Evolutionary conservation across 2,888 invertebrate species (phyloP), one percentile per base, ranked within the genome.

Genomic region (Dolichomitus sp.): DNA sequence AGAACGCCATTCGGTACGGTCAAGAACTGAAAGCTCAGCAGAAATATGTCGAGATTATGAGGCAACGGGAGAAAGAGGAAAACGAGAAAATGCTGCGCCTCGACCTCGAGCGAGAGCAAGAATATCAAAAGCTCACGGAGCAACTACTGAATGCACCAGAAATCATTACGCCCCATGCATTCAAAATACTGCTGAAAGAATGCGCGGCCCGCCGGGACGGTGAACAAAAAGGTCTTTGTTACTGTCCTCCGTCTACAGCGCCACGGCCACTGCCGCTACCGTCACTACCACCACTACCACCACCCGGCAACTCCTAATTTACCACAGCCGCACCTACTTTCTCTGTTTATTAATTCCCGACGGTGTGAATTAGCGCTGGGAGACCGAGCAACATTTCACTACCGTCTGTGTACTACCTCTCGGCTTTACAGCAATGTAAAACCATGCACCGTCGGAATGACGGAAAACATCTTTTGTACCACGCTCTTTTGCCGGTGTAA

Each of bases 91-190:
- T 79, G 12, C 54, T 52, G 33, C 73, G 72, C 0, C 82, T 85
- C 17, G 75, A 79, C 14, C 33, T 78, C 80, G 86, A 84, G 54
- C 72, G 82, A 4, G 84, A 86, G 30, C 86, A 86, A n/a, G 90
- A 90, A 73, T 84, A 86, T 72, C 70, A 84, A 72, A 87, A 81
- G 59, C 82, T 88, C 61, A 83, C 84, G 23, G 84, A 88, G n/a
- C 86, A 88, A 63, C 73, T 90, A 45, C 48, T 88, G 69, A 81
- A 85, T n/a, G 87, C 89, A 75, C 88, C 90, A 40, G 89, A 90
- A 72, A 85, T 85, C 70, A 82, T 89, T 72, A 86, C 83, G 70
- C 88, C 89, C n/a, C 89, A 88, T 77, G 89, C 91, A 48, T 90
- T 91, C 80, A 88, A 88, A 82, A 73, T 80, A 27, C 74, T 88